Base-by-base conservation (phyloP, 2,797 vertebrate species). In the Gadopsis marmoratus region DNA sequence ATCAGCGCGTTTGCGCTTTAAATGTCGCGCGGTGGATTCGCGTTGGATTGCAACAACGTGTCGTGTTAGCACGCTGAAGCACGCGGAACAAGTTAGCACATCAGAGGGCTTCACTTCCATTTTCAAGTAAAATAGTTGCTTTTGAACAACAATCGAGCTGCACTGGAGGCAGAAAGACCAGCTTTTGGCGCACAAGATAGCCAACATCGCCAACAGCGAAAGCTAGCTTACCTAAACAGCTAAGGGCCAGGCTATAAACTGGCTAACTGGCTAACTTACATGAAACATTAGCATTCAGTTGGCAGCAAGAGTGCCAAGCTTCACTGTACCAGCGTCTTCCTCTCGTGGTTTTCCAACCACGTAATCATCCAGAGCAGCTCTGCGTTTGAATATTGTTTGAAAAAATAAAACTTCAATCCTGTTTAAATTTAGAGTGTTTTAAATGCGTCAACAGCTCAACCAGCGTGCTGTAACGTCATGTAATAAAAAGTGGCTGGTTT, bases 1-100 rank as follows among this genome's bases (percentile, higher is more conserved):
- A 12, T 70, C 69, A 43, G 59, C 65, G 62, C 14, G 5, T 81
- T 79, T 71, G 29, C 48, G 63, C 73, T 45, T 67, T 59, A 33
- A 53, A 54, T 59, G 56, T 67, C 21, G 26, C 39, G 37, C 0
- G 23, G 3, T 51, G 11, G 11, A 45, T 51, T 67, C 31, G 55
- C 0, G 58, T 41, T 55, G 14, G 7, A 37, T 67, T n/a, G 43
- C n/a, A 74, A 39, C 10, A 47, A 48, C 21, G 23, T 7, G 9
- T 39, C 33, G 62, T 16, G n/a, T 23, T 35, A 74, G 56, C 66
- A 60, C 60, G 19, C 14, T 55, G 59, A 67, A 19, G 81, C 45
- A 55, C 45, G 16, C 37, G 1, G 41, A 11, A 19, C 31, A 29
- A 68, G 13, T 33, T 26, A 61, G 33, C 35, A 43, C 48, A 35